Percentiles rank a stretch among this genome's conserved stretches.
Evolutionary conservation across 2,113 vertebrate species (phyloP).

Genomic region (Capreolus pygargus): DNA sequence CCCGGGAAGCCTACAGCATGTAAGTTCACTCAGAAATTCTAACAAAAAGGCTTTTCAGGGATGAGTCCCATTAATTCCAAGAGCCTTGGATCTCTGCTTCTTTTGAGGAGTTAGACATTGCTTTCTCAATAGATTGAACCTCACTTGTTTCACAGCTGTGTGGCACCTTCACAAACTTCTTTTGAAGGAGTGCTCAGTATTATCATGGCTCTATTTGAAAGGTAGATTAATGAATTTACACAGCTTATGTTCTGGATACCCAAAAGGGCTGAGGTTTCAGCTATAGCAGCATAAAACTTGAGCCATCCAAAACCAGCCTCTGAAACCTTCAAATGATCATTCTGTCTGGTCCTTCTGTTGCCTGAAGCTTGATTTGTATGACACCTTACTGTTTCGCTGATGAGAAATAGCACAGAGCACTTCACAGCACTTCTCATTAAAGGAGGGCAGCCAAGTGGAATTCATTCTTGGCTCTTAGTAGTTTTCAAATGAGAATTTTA

Average conservation of each 20-base stretch:
- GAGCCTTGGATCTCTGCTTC: background rate
- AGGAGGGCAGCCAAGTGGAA: conserved; percentile 69
- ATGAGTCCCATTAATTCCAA: background rate
- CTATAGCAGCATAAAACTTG: background rate
- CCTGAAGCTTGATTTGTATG: background rate
- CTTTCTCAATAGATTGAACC: background rate
- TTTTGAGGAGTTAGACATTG: background rate
- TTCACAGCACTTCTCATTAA: conserved; percentile 49
- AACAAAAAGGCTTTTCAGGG: background rate
- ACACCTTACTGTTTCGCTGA: background rate
- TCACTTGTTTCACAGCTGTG: background rate
- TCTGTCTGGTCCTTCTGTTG: background rate
- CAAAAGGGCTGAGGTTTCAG: background rate
- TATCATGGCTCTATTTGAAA: background rate
- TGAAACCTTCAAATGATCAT: background rate
- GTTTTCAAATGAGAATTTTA: conserved; percentile 64
- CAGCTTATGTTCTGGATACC: background rate
- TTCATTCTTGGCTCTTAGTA: conserved; percentile 52
- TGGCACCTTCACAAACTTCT: background rate
- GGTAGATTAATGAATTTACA: background rate
- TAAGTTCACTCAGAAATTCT: conserved; percentile 17
- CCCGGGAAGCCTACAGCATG: background rate
- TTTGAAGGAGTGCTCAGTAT: background rate
- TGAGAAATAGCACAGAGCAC: background rate
- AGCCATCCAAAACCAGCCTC: background rate